Conservation (phyloP, 2,797 vertebrate genomes). For the Hybognathus amarus region DNA sequence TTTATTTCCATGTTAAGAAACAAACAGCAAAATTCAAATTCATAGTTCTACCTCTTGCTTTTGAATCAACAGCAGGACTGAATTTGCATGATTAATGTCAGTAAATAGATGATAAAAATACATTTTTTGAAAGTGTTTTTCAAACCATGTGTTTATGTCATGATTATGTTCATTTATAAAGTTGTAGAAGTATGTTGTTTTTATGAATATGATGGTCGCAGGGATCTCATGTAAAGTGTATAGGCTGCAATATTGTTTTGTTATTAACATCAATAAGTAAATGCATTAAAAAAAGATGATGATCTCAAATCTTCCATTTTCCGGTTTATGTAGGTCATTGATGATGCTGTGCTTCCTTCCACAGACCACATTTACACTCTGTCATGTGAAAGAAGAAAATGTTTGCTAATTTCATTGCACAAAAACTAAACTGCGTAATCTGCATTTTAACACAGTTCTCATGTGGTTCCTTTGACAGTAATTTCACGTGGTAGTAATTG, state of each 20-base stretch:
- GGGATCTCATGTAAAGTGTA: not conserved
- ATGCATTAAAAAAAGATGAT: not conserved
- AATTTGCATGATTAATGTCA: no score
- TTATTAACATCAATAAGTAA: not conserved
- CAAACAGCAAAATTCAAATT: not conserved
- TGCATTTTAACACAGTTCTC: not conserved
- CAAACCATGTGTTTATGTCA: not conserved
- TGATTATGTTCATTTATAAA: not conserved
- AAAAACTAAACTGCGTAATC: not conserved
- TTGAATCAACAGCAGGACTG: not conserved
- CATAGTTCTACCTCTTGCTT: not conserved
- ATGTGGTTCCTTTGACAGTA: not conserved
- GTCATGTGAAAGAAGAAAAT: not conserved
- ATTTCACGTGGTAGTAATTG: not conserved
- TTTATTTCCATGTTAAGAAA: not conserved
- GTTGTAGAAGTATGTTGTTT: not conserved
- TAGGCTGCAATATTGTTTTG: not conserved
- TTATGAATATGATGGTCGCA: no score
- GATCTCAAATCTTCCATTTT: not conserved
- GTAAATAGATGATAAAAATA: not conserved
- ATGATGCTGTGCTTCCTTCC: constrained; percentile 30
- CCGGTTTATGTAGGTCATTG: constrained; percentile 2
- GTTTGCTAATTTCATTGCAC: not conserved
- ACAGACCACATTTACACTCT: not conserved
- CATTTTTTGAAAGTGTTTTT: not conserved